Evolutionary conservation across 1,140 invertebrate species (phyloP), one percentile per base, ranked within the genome.

Genomic region (Ips nitidus): DNA sequence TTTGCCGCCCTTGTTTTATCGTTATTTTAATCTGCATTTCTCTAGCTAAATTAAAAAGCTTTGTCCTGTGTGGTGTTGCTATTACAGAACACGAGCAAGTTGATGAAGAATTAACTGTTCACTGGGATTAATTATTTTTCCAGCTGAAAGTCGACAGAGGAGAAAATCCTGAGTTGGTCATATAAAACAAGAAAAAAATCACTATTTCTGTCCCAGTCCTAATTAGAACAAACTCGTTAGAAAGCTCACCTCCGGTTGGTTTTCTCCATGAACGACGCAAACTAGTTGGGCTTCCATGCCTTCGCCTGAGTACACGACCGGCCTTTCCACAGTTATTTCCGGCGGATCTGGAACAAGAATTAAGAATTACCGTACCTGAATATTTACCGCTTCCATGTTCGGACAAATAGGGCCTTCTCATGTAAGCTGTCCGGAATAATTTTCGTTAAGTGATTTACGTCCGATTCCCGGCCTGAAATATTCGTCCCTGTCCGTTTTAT

Each of bases 181-280:
- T 22, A 22, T 22, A 22, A 22, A 22, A 22, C 22, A 22, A 22
- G 22, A 22, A 22, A 22, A 50, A 50, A 50, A 50, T 50, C 22
- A 50, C 6, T 22, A 50, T 8, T 50, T 50, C 3, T 8, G 45
- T 22, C 45, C 45, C 45, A 50, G 45, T 6, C 22, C 45, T 50
- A 50, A 50, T 50, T 50, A 50, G 45, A 50, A 22, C 45, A 22
- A 22, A 50, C 45, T 50, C 45, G 45, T 50, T 50, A 50, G 38
- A 37, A 22, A 59, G 70, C 84, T 83, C 84, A 89, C 87, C 80
- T 86, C 85, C 66, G 87, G 85, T 76, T 84, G 84, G 70, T 84
- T 86, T 80, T 88, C 87, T 43, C 87, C 86, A 78, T 88, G 87
- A 41, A 89, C 87, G 66, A 88, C 86, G 79, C 88, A 89, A 53